phyloP scores from a whole-genome alignment of 2,113 vertebrate species.

The Leptosomus discolor region DNA sequence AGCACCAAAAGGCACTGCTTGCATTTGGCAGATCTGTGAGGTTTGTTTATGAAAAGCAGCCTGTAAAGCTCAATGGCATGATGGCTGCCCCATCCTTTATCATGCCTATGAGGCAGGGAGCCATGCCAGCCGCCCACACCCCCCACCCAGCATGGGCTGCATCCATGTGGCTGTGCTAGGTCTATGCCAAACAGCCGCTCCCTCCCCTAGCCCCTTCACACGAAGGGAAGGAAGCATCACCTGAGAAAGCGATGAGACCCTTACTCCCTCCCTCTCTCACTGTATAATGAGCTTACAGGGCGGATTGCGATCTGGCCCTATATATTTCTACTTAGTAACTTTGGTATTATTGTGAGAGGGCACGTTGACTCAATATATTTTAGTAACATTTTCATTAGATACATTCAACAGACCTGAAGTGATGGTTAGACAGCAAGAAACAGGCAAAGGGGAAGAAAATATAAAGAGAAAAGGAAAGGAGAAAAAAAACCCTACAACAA shows the following conservation, averaged over 20 bases:
- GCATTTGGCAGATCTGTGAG: not conserved
- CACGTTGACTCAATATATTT: not conserved
- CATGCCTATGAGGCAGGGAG: not conserved
- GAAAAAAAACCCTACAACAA: not conserved
- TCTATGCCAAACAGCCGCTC: accelerated
- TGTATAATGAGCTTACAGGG: not conserved
- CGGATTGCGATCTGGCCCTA: not conserved
- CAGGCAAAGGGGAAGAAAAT: not conserved
- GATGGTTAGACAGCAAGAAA: not conserved
- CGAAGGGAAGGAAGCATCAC: not conserved
- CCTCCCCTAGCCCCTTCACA: not conserved
- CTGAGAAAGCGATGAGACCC: not conserved
- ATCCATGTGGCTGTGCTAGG: accelerated
- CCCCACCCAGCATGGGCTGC: not conserved
- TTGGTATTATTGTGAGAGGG: not conserved
- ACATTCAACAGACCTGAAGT: not conserved
- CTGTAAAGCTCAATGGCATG: not conserved
- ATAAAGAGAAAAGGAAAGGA: not conserved
- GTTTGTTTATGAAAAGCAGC: not conserved
- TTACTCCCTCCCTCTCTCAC: not conserved
- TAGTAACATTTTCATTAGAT: not conserved
- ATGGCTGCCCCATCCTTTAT: not conserved
- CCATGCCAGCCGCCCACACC: accelerated
- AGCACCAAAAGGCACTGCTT: not conserved
- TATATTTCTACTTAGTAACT: not conserved